phyloP scores from a whole-genome alignment of 2,888 invertebrate genomes.

The Podotricha telesiphe region DNA sequence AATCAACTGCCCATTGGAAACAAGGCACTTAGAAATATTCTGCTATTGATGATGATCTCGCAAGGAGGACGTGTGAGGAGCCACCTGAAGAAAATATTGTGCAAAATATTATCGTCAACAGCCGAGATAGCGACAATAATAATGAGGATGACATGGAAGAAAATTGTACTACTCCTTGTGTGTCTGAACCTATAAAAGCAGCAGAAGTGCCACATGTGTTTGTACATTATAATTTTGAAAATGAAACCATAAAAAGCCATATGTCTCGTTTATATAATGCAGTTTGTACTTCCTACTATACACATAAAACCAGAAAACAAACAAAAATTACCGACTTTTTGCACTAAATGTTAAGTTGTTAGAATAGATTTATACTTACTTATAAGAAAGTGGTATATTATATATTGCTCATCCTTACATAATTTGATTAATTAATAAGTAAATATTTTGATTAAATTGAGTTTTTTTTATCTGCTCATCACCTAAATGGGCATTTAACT shows the following conservation, averaged over 20 bases:
- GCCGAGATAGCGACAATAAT: slow-evolving; percentile 28
- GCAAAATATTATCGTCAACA: slow-evolving; percentile 30
- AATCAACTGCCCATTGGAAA: slow-evolving; percentile 3
- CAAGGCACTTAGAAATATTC: background rate
- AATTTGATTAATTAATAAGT: background rate
- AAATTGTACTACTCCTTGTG: background rate
- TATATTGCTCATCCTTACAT: too few relatives aligned
- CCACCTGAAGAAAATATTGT: slow-evolving; percentile 33
- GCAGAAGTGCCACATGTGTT: too few relatives aligned
- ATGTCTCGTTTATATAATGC: slow-evolving; percentile 27
- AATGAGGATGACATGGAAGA: slow-evolving; percentile 27
- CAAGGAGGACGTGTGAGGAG: too few relatives aligned
- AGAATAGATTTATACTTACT: slow-evolving; percentile 18
- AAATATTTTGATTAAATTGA: background rate
- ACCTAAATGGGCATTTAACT: too few relatives aligned
- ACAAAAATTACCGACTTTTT: slow-evolving; percentile 16
- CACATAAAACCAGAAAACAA: slow-evolving; percentile 27
- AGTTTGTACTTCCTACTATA: slow-evolving; percentile 29
- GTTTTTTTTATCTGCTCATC: slow-evolving; percentile 4
- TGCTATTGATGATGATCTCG: slow-evolving; percentile 25
- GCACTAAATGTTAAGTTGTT: slow-evolving; percentile 24
- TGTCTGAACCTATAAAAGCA: slow-evolving; percentile 6
- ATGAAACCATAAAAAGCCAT: slow-evolving; percentile 18
- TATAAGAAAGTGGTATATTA: background rate
- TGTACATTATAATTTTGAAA: slow-evolving; percentile 5